Evolutionary conservation across 2,113 vertebrate genomes (phyloP), one percentile per base, ranked within the genome.

Genomic region (Dryoscopus gambensis): DNA sequence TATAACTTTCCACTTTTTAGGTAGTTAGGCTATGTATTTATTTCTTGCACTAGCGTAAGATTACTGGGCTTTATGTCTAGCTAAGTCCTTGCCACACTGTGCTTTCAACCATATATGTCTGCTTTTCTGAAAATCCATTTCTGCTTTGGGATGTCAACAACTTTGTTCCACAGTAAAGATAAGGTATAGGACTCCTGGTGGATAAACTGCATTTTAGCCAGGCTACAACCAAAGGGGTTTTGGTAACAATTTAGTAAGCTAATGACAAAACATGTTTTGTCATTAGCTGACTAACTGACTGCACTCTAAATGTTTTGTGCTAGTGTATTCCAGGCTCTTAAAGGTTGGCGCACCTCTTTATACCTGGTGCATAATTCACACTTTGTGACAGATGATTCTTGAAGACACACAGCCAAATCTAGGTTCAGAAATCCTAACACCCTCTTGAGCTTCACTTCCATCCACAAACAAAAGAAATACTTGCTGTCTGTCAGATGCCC

Each of bases 101-200:
- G 55, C 69, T 87, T 47, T 70, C 84, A 95, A 90, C 13, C 17
- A n/a, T 53, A 30, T 18, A n/a, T 84, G 87, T 65, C 49, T 76
- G 15, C 21, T 90, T 96, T 96, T 74, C 82, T 94, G 70, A 97
- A 96, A 94, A 84, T 57, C n/a, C 28, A n/a, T 57, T 93, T 86
- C 71, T 96, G 62, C 27, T 92, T 82, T 46, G 28, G 65, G 12
- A 95, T 64, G 39, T 87, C 77, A 93, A 65, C 44, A 92, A 21
- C 52, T 80, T 69, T 78, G 47, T 91, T 94, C 68, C 70, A 73
- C 6, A 68, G 67, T 28, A 88, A 91, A 75, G 31, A 70, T 44
- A 77, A 15, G 60, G 9, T 57, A n/a, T 2, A 95, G 37, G 97
- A 91, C 70, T 92, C 63, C 60, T 80, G 53, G 46, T 71, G 81